These are phyloP conservation scores for Lepidocyrtoides sp. DNA, from an alignment of 2,888 invertebrate species.

Conservation along the genomic window DNA sequence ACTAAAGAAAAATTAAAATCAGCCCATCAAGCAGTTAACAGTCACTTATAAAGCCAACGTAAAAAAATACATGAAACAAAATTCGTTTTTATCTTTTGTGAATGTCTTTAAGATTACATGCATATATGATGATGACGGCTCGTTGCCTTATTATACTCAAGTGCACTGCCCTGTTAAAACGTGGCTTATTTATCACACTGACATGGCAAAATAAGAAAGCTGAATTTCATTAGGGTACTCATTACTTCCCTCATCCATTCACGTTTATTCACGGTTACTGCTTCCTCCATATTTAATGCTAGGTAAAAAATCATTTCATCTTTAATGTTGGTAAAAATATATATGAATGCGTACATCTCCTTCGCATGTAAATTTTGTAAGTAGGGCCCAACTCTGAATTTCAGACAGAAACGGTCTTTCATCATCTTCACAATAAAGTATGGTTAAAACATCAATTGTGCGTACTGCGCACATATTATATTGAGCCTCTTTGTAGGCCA, in stretches of 20 bases:
- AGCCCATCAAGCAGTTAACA: conserved; percentile 10
- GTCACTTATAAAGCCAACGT: conserved; percentile 3
- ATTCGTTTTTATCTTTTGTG: conserved; percentile 28
- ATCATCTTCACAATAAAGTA: conserved; percentile 38
- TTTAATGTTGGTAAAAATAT: conserved; percentile 11
- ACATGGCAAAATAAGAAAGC: conserved; percentile 57
- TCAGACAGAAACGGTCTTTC: conserved; percentile 4
- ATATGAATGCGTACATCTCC: background rate
- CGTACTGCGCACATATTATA: background rate
- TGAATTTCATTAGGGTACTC: conserved; percentile 42
- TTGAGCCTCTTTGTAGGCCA: conserved; percentile 32
- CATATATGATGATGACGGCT: conserved; percentile 19
- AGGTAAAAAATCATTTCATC: conserved; percentile 51
- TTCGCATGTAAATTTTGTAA: background rate
- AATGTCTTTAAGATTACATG: background rate
- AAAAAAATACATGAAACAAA: background rate
- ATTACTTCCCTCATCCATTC: conserved; percentile 27
- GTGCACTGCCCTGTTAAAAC: conserved; percentile 43
- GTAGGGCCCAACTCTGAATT: conserved; percentile 23
- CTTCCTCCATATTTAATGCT: conserved; percentile 54
- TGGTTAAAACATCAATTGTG: background rate
- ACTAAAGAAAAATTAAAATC: conserved; percentile 22
- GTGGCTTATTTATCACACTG: conserved; percentile 24
- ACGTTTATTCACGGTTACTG: conserved; percentile 67
- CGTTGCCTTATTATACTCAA: conserved; percentile 52